These are phyloP conservation scores for Bellardia pandia DNA, from an alignment of 2,888 invertebrate genomes.

Conservation along the genomic window DNA sequence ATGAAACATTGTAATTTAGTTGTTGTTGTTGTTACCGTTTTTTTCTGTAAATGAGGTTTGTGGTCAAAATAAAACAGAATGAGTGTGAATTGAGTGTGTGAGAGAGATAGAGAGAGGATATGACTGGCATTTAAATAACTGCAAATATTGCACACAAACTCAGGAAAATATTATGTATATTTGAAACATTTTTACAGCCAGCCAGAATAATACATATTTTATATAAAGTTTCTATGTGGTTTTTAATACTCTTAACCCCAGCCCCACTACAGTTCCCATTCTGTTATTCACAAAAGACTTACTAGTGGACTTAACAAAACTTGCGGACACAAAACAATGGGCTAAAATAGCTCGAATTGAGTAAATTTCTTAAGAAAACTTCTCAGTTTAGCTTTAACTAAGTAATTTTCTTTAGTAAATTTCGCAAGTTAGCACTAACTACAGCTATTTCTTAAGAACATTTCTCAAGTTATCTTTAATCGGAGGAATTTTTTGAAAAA, in stretches of 20 bases:
- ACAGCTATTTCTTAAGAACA: no score
- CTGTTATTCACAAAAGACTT: constrained; percentile 34
- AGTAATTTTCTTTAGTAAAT: no score
- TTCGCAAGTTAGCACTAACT: no score
- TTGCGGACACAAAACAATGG: neutral
- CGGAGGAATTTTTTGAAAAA: no score
- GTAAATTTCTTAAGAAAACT: no score
- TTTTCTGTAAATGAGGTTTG: constrained; percentile 61
- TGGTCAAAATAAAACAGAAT: constrained; percentile 31
- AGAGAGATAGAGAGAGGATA: neutral
- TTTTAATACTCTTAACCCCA: constrained; percentile 22
- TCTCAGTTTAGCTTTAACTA: no score
- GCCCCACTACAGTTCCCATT: neutral
- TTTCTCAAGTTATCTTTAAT: no score
- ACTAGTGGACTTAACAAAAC: constrained; percentile 30
- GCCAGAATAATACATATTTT: constrained; percentile 37
- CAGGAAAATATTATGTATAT: neutral
- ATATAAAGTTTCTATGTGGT: constrained; percentile 61
- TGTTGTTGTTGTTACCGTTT: constrained; percentile 10
- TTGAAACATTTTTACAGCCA: neutral
- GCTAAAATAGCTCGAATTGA: neutral
- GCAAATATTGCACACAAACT: neutral
- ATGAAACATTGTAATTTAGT: constrained; percentile 52
- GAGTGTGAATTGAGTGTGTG: neutral
- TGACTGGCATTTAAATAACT: constrained; percentile 32